Evolutionary conservation across 2,113 vertebrate species (phyloP).

Genomic region (Cyanocitta stelleri): DNA sequence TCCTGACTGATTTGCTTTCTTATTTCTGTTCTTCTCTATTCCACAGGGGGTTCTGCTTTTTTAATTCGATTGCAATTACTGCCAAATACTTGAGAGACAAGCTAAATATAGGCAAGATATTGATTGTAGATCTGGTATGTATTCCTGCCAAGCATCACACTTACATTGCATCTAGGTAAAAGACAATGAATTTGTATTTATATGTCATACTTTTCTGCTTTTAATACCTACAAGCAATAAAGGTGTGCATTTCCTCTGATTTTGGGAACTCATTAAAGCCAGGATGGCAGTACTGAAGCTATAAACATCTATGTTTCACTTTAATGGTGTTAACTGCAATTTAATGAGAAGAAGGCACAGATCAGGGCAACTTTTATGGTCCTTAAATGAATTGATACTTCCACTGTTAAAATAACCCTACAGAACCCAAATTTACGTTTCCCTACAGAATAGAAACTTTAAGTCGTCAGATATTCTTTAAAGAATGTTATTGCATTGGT

Average conservation of each 20-base stretch:
- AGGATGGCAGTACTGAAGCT: slow-evolving; percentile 74
- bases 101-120: slow-evolving; percentile 81
- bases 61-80: slow-evolving; percentile 84
- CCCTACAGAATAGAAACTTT: slow-evolving; percentile 72
- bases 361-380: slow-evolving; percentile 79
- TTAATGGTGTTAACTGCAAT: slow-evolving; percentile 80
- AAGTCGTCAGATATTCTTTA: slow-evolving; percentile 71
- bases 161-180: slow-evolving; percentile 56
- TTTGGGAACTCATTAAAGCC: slow-evolving; percentile 79
- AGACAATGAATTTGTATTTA: slow-evolving; percentile 60
- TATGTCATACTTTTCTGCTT: slow-evolving; percentile 57
- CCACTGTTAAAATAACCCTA: slow-evolving; percentile 77
- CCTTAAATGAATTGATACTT: slow-evolving; percentile 83
- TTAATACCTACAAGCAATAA: slow-evolving; percentile 71
- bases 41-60: slow-evolving; percentile 82
- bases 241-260: slow-evolving; percentile 75
- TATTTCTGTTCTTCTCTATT: slow-evolving; percentile 83
- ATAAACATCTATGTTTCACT: slow-evolving; percentile 80
- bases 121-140: slow-evolving; percentile 83
- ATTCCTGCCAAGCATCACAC: slow-evolving; percentile 65
- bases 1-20: slow-evolving; percentile 80
- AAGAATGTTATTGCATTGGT: slow-evolving; percentile 68
- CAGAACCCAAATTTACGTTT: slow-evolving; percentile 75
- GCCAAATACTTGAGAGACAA: slow-evolving; percentile 82
- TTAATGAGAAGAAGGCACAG: slow-evolving; percentile 81